phyloP scores from a whole-genome alignment of 37 sponge, comb jelly and placozoan species.

The Theonella swinhoei region DNA sequence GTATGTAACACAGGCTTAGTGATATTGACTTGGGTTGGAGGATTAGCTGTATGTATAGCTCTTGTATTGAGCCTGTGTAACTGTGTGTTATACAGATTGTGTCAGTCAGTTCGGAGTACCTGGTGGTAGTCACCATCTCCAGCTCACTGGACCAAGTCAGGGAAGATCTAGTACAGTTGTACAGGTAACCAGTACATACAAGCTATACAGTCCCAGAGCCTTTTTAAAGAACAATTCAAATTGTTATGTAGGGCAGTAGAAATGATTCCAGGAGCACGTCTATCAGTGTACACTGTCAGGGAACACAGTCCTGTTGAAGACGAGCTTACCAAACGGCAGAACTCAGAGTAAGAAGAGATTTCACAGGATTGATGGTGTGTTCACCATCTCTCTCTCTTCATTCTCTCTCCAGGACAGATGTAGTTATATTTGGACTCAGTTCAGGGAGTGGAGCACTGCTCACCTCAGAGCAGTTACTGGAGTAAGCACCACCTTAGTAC shows the following conservation, averaged over 20 bases:
- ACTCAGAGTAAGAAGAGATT: no score
- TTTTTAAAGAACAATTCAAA: no score
- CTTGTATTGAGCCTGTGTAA: no score
- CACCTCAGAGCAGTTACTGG: slow-evolving; percentile 1
- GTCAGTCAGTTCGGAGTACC: not conserved
- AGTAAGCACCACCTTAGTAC: not conserved
- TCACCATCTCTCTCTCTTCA: no score
- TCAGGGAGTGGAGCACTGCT: not conserved
- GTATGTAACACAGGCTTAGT: no score
- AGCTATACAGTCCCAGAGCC: no score
- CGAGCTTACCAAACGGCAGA: no score
- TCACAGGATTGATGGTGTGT: no score
- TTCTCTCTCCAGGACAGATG: slow-evolving; percentile 16
- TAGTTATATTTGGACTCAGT: slow-evolving; percentile 21
- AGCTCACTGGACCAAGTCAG: not conserved
- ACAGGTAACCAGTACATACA: no score
- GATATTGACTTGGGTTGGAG: no score
- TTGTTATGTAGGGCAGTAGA: not conserved
- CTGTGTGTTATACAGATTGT: not conserved
- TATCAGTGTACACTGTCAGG: not conserved
- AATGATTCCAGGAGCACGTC: not conserved
- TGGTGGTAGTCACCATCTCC: slow-evolving; percentile 10
- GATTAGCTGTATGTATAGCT: no score
- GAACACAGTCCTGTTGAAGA: not conserved
- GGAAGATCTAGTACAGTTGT: not conserved